phyloP scores from a whole-genome alignment of 2,888 invertebrate genomes.

The Scaptomyza reducta region DNA sequence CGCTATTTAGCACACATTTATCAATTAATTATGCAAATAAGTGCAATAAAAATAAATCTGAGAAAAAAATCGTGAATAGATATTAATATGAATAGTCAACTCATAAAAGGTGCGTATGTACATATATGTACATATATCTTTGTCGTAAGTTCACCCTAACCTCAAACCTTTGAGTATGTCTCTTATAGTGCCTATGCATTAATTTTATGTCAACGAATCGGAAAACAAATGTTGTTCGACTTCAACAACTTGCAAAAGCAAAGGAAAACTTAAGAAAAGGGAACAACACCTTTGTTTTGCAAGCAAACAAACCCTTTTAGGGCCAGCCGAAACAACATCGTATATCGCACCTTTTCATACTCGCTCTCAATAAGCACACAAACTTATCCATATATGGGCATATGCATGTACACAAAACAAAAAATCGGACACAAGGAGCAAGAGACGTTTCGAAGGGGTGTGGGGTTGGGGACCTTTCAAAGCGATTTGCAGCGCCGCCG shows the following conservation, averaged over 20 bases:
- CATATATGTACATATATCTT: too few relatives aligned
- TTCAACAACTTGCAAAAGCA: neutral
- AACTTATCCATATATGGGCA: neutral
- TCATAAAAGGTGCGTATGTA: neutral
- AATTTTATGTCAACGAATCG: neutral
- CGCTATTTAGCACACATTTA: slow-evolving; percentile 47
- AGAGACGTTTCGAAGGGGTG: neutral
- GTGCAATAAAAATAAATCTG: slow-evolving; percentile 12
- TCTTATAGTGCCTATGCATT: neutral
- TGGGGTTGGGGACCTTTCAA: slow-evolving; percentile 10
- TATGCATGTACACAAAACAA: neutral
- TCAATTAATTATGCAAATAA: slow-evolving; percentile 46
- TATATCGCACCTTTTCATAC: slow-evolving; percentile 41
- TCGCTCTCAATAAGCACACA: neutral
- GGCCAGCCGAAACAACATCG: neutral
- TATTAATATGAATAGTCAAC: neutral
- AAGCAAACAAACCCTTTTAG: slow-evolving; percentile 21
- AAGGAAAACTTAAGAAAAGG: neutral
- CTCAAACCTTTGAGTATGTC: neutral
- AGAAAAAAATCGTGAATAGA: slow-evolving; percentile 21
- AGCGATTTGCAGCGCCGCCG: slow-evolving; percentile 11
- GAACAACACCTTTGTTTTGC: slow-evolving; percentile 22
- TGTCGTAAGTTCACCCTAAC: neutral
- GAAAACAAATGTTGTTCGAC: neutral
- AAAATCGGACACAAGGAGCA: slow-evolving; percentile 9